These are phyloP conservation scores for Epizoanthus ramosus DNA, from an alignment of 92 coral and sea anemone genomes.

Conservation along the genomic window DNA sequence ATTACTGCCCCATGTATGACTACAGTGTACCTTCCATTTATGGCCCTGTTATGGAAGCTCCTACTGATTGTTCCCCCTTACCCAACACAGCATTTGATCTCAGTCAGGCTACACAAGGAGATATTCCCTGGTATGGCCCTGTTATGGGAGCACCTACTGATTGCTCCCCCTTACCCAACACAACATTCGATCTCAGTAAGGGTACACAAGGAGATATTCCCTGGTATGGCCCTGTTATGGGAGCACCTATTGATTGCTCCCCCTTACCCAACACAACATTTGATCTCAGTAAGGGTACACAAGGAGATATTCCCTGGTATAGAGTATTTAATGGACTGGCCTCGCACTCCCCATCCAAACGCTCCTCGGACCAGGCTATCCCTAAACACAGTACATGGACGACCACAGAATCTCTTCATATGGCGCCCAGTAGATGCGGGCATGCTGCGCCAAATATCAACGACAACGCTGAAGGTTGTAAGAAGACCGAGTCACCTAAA, in stretches of 20 bases:
- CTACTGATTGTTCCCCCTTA: constrained; percentile 13
- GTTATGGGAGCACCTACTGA: not conserved
- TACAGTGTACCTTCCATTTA: not conserved
- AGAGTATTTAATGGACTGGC: not conserved
- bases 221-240: too few relatives aligned
- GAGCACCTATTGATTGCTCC: too few relatives aligned
- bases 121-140: constrained; percentile 7
- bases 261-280: too few relatives aligned
- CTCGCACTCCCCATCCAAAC: not conserved
- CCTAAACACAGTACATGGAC: not conserved
- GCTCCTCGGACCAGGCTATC: not conserved
- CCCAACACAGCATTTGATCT: constrained; percentile 23
- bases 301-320: too few relatives aligned
- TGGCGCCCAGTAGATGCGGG: not conserved
- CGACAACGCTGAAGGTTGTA: not conserved
- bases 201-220: not conserved
- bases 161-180: constrained; percentile 29
- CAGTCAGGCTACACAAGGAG: not conserved
- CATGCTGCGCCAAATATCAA: not conserved
- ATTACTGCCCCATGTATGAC: constrained; percentile 1
- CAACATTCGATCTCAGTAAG: not conserved
- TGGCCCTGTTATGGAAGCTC: not conserved
- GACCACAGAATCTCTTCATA: not conserved
- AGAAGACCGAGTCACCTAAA: not conserved
- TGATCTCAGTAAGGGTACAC: too few relatives aligned